Percentiles rank a stretch among this genome's conserved stretches.
Conservation (phyloP, 2,888 invertebrate species). For the Eubasilissa splendida region DNA sequence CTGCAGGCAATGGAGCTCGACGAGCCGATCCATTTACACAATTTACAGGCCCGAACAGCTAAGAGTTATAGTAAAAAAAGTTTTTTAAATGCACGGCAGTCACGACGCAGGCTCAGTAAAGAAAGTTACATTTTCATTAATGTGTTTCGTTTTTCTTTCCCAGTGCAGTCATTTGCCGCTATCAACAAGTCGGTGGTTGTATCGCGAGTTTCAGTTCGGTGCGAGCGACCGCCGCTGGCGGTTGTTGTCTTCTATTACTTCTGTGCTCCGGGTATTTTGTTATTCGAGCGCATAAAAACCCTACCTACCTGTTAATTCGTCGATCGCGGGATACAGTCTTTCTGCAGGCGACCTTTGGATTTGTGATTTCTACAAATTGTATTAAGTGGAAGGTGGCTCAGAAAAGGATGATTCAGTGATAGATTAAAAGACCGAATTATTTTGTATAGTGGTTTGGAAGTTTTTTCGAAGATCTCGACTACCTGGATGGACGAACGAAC, state of each 20-base stretch:
- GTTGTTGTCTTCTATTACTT: constrained; percentile 21
- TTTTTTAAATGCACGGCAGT: background rate
- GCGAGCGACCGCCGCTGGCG: constrained; percentile 43
- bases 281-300: constrained; percentile 5
- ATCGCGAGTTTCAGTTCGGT: constrained; percentile 24
- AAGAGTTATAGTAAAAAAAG: background rate
- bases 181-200: constrained; percentile 5
- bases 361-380: constrained; percentile 23
- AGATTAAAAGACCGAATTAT: constrained; percentile 17
- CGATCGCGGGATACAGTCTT: constrained; percentile 11
- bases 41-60: background rate
- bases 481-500: constrained; percentile 33
- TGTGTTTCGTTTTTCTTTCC: background rate
- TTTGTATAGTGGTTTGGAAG: constrained; percentile 34
- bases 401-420: constrained; percentile 25
- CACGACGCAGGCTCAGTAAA: background rate
- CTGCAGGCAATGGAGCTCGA: constrained; percentile 3
- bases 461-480: constrained; percentile 36
- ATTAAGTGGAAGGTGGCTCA: constrained; percentile 19
- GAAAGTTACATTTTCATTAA: background rate
- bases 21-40: background rate
- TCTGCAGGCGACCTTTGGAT: constrained; percentile 14
- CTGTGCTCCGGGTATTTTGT: constrained; percentile 6
- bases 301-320: constrained; percentile 32
- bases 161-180: constrained; percentile 7